Evolutionary conservation across 2,113 vertebrate genomes (phyloP), one percentile per base, ranked within the genome.

Genomic region (Sterrhoptilus dennistouni): DNA sequence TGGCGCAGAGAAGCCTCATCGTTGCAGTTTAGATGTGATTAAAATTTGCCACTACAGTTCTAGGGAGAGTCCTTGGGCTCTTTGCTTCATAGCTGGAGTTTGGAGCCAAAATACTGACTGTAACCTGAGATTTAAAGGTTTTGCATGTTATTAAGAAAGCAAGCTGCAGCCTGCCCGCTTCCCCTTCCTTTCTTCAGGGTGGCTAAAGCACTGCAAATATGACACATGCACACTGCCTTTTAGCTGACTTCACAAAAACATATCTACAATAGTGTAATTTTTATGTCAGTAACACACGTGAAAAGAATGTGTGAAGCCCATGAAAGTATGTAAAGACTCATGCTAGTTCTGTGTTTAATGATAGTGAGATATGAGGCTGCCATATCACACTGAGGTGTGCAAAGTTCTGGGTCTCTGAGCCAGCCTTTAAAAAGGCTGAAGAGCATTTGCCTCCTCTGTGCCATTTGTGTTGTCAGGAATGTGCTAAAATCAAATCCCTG

Each of bases 71-170:
- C 72, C 79, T 89, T n/a, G 83, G 78, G 68, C 71, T 90, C 35
- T 88, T 69, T 88, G 47, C 92, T 77, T 94, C 71, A 40, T 24
- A 83, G 59, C 17, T 74, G 56, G 50, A 77, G 31, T 49, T 88
- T n/a, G 38, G 79, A 86, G 93, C 60, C 90, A 93, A 94, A 93
- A 54, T 27, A 83, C 65, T 78, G 89, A 87, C n/a, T 18, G 78
- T 44, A 94, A 94, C 79, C 33, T 80, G 90, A 95, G 85, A 75
- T 76, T 88, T 83, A 90, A 83, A 91, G 60, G 33, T 88, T 96
- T 85, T 88, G 50, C 92, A 60, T 90, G 52, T 86, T 80, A 94
- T 90, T 93, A 92, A 74, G 70, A 49, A 83, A 83, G 66, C 93
- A 96, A 91, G 92, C 64, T 86, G 70, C 54, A 87, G 79, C 95